phyloP scores from a whole-genome alignment of 2,888 invertebrate species.

The Myopa testacea region DNA sequence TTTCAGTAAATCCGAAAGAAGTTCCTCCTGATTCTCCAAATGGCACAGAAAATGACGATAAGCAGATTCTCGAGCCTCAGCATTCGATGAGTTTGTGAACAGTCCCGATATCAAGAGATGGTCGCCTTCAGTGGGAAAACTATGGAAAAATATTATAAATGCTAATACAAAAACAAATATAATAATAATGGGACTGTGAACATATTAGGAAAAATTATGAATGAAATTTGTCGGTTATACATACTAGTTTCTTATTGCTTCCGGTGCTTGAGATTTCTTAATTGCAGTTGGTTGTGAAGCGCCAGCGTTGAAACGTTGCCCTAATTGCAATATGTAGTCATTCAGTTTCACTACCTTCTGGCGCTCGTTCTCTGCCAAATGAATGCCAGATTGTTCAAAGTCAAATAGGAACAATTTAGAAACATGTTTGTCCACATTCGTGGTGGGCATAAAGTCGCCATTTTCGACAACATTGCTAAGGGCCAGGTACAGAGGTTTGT shows the following conservation, averaged over 20 bases:
- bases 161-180: too few species aligned
- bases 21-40: conserved; percentile 79
- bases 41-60: conserved; percentile 88
- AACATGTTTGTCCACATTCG: conserved; percentile 85
- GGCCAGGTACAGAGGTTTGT: conserved; percentile 83
- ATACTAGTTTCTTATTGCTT: conserved; percentile 79
- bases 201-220: neutral
- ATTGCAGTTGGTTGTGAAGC: conserved; percentile 78
- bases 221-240: conserved; percentile 56
- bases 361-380: conserved; percentile 81
- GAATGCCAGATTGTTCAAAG: conserved; percentile 98
- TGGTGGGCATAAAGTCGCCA: conserved; percentile 77
- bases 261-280: conserved; percentile 76
- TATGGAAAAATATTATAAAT: conserved; percentile 48
- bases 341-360: conserved; percentile 85
- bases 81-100: conserved; percentile 84
- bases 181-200: too few species aligned
- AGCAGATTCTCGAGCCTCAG: conserved; percentile 85
- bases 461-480: conserved; percentile 77
- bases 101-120: conserved; percentile 83
- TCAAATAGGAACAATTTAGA: conserved; percentile 92
- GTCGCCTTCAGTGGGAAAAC: conserved; percentile 77
- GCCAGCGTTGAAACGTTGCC: conserved; percentile 85
- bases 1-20: conserved; percentile 79
- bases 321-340: conserved; percentile 84